Conservation (phyloP, 2,888 invertebrate species). For the Byasa hedistus region DNA sequence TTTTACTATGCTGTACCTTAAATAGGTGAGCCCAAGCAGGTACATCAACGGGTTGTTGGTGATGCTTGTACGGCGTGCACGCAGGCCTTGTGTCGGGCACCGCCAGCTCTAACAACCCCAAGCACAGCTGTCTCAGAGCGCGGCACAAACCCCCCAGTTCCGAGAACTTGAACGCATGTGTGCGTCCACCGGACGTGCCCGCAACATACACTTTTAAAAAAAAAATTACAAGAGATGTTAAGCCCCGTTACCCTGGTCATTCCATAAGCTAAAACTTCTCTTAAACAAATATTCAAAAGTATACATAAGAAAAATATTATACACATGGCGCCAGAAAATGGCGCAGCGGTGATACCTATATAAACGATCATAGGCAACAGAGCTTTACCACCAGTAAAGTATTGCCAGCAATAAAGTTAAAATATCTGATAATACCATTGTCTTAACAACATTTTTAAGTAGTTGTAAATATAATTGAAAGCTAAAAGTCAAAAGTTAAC, state of each 20-base stretch:
- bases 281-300: no score
- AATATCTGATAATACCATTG: no score
- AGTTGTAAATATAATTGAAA: neutral
- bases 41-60: slow-evolving; percentile 62
- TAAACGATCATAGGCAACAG: no score
- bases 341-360: no score
- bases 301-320: no score
- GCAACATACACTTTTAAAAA: slow-evolving; percentile 33
- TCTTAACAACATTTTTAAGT: neutral
- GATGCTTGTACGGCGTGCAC: slow-evolving; percentile 30
- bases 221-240: neutral
- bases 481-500: neutral
- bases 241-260: no score
- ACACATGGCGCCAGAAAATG: no score
- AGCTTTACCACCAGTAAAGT: no score
- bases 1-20: slow-evolving; percentile 69
- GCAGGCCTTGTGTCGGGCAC: slow-evolving; percentile 87
- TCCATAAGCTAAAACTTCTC: no score
- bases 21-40: slow-evolving; percentile 89
- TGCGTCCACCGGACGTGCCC: slow-evolving; percentile 42
- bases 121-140: slow-evolving; percentile 87
- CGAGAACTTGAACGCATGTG: slow-evolving; percentile 84
- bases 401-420: no score
- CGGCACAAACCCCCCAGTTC: slow-evolving; percentile 87
- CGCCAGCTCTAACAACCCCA: slow-evolving; percentile 92